Evolutionary conservation across 2,797 vertebrate species (phyloP).

Genomic region (Anguilla anguilla): DNA sequence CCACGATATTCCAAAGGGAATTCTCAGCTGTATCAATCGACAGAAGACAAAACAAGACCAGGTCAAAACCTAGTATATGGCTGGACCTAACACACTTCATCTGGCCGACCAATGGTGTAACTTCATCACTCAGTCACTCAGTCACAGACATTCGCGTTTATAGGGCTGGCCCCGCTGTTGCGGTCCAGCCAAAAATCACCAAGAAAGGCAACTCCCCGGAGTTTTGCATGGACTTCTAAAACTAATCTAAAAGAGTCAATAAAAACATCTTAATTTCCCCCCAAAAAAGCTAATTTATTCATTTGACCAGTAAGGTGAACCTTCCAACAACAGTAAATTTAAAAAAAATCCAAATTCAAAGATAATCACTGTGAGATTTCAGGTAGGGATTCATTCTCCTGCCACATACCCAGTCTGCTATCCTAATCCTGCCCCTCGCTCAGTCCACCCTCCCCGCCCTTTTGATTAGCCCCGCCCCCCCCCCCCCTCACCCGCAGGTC

Average conservation of each 20-base stretch:
- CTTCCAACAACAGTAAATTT: neutral
- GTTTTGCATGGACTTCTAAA: neutral
- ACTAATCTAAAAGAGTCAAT: neutral
- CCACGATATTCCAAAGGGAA: neutral
- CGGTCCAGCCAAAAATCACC: neutral
- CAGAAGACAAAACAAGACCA: neutral
- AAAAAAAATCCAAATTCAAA: neutral
- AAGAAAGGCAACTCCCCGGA: neutral
- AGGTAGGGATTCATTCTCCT: too few species aligned
- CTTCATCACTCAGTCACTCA: too few species aligned
- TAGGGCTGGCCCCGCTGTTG: too few species aligned
- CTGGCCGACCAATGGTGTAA: too few species aligned
- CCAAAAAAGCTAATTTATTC: neutral
- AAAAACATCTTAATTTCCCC: neutral
- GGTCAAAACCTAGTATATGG: too few species aligned
- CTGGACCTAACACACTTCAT: too few species aligned
- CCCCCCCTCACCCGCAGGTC: conserved; percentile 85
- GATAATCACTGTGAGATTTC: too few species aligned
- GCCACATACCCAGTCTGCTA: neutral
- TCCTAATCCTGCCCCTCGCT: too few species aligned
- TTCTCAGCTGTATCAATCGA: neutral
- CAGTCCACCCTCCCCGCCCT: neutral
- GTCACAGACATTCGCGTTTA: too few species aligned
- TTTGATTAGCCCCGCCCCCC: neutral
- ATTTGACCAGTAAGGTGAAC: neutral